These are phyloP conservation scores for Plotosus lineatus DNA, from an alignment of 2,113 vertebrate species.

Conservation along the genomic window DNA sequence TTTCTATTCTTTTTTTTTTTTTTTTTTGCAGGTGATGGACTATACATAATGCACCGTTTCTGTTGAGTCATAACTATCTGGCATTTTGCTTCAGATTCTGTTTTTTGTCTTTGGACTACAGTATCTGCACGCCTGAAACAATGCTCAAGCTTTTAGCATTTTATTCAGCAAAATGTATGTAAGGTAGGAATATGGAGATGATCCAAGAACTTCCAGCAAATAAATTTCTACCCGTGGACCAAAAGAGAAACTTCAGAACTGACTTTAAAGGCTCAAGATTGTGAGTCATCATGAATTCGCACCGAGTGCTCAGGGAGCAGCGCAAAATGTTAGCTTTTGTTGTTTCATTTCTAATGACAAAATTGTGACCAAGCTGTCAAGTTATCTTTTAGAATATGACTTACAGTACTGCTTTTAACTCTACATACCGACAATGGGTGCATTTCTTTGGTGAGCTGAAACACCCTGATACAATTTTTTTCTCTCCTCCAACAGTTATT, in stretches of 20 bases:
- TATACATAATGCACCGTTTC: constrained; percentile 27
- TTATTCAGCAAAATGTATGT: background rate
- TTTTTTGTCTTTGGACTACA: too few species aligned
- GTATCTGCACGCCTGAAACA: background rate
- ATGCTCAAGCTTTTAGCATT: background rate
- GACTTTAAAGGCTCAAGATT: constrained; percentile 2
- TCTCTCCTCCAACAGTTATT: background rate
- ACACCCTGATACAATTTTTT: background rate
- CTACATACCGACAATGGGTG: constrained; percentile 27
- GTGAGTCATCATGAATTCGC: constrained; percentile 1
- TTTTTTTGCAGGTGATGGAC: background rate
- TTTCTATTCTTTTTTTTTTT: constrained; percentile 16
- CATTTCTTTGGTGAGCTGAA: constrained; percentile 16
- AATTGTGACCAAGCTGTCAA: background rate
- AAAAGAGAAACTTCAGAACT: background rate
- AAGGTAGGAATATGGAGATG: background rate
- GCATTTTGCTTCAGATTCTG: background rate
- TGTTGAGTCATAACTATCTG: constrained; percentile 27
- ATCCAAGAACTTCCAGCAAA: background rate
- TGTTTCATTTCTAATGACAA: background rate
- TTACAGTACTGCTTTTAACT: constrained; percentile 4
- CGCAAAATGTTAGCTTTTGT: constrained; percentile 17
- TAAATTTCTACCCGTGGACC: background rate
- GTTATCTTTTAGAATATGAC: constrained; percentile 26
- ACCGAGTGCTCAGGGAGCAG: constrained; percentile 12